These are phyloP conservation scores for Lithobates sylvaticus DNA, from an alignment of 2,797 vertebrate genomes.

Conservation along the genomic window DNA sequence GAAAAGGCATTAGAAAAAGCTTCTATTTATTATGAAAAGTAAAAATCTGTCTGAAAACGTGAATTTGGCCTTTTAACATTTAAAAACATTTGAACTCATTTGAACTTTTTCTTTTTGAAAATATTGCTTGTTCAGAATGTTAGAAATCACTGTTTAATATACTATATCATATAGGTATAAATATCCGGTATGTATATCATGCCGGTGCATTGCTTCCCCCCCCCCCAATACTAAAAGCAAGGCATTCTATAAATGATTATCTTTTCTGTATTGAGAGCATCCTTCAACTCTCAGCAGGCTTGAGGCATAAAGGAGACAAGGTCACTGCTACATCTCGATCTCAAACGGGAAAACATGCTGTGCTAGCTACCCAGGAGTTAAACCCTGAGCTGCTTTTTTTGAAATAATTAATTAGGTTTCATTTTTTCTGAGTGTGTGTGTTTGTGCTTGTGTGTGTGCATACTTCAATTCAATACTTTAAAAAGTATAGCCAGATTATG, in stretches of 20 bases:
- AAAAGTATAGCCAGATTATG: slow-evolving; percentile 61
- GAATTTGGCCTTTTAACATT: too few relatives aligned
- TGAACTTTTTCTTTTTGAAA: too few relatives aligned
- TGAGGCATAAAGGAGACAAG: slow-evolving; percentile 60
- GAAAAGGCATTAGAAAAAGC: too few relatives aligned
- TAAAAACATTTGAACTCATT: too few relatives aligned
- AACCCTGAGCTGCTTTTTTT: slow-evolving; percentile 55
- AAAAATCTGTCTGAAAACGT: too few relatives aligned
- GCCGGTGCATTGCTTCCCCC: not conserved
- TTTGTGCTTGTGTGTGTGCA: slow-evolving; percentile 39
- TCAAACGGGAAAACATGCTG: slow-evolving; percentile 63
- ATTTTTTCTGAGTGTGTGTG: slow-evolving; percentile 49
- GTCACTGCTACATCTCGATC: slow-evolving; percentile 60
- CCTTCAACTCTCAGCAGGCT: slow-evolving; percentile 59
- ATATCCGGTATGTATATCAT: not conserved
- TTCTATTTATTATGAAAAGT: too few relatives aligned
- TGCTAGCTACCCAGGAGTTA: slow-evolving; percentile 61
- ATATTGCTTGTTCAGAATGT: not conserved
- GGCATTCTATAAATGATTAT: slow-evolving; percentile 48
- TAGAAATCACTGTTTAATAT: not conserved
- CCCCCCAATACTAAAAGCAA: slow-evolving; percentile 12
- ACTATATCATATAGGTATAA: not conserved
- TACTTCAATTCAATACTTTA: slow-evolving; percentile 59
- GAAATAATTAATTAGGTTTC: slow-evolving; percentile 63
- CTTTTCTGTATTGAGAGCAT: slow-evolving; percentile 54